A percentile compares a stretch with the other conserved stretches of the same genome.
phyloP scores from a whole-genome alignment of 2,888 invertebrate species.

The Ophraella communa region DNA sequence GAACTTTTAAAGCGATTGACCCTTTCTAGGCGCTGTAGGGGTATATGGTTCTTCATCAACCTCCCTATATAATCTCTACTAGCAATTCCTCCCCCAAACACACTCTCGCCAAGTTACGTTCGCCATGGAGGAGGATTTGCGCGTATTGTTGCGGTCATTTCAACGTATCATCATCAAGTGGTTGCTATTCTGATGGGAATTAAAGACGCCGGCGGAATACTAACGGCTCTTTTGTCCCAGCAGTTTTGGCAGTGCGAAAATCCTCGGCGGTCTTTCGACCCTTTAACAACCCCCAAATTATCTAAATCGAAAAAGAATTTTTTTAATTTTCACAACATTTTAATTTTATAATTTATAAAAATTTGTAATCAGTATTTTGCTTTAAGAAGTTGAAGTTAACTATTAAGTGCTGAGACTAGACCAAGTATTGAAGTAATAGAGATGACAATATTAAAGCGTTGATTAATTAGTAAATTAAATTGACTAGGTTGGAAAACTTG shows the following conservation, averaged over 20 bases:
- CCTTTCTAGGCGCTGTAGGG: no score
- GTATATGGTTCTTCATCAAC: conserved; percentile 11
- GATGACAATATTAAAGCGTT: no score
- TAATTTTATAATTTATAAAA: no score
- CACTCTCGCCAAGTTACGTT: not conserved
- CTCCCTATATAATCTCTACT: conserved; percentile 12
- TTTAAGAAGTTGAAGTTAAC: no score
- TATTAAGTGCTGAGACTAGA: no score
- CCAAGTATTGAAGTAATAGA: no score
- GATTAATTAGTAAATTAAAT: no score
- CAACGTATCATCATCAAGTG: conserved; percentile 49
- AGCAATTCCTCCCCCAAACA: not conserved
- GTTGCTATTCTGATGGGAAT: conserved; percentile 41
- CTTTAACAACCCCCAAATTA: conserved; percentile 30
- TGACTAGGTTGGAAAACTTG: no score
- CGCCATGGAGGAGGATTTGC: conserved; percentile 39
- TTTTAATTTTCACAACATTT: no score
- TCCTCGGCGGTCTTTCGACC: conserved; percentile 16
- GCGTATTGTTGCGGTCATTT: conserved; percentile 44
- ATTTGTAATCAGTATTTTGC: no score
- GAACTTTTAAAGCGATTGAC: no score
- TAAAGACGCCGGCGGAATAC: conserved; percentile 41
- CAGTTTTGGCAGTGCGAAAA: conserved; percentile 31
- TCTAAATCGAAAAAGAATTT: conserved; percentile 30
- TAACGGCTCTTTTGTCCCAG: conserved; percentile 40